These are phyloP conservation scores for Sisyra terminalis DNA, from an alignment of 2,888 invertebrate species.

Conservation along the genomic window DNA sequence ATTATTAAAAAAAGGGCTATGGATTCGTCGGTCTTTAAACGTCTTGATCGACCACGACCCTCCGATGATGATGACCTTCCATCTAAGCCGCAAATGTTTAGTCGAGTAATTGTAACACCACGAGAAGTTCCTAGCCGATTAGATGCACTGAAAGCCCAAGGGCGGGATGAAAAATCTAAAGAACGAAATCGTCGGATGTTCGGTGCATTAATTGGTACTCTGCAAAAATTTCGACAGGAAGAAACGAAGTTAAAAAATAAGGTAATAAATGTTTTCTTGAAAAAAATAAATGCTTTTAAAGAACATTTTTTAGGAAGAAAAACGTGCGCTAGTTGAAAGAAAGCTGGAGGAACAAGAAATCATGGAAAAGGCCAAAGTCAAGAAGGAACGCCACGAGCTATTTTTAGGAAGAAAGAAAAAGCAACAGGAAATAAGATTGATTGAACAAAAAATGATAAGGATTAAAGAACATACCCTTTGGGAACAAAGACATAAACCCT, in stretches of 20 bases:
- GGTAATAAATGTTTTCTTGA: conserved; percentile 25
- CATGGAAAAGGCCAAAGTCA: conserved; percentile 70
- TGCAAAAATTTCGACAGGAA: conserved; percentile 90
- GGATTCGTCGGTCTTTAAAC: conserved; percentile 24
- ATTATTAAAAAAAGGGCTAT: conserved; percentile 19
- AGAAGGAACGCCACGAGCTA: conserved; percentile 65
- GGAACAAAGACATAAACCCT: conserved; percentile 61
- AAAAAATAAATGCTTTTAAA: neutral
- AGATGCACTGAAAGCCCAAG: conserved; percentile 67
- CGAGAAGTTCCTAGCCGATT: conserved; percentile 74
- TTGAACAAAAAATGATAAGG: conserved; percentile 81
- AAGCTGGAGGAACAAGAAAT: conserved; percentile 86
- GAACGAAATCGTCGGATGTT: conserved; percentile 89
- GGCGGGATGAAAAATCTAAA: conserved; percentile 62
- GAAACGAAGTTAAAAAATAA: conserved; percentile 79
- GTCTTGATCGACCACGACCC: conserved; percentile 29
- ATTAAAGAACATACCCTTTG: conserved; percentile 79
- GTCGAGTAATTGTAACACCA: conserved; percentile 60
- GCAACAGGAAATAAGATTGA: conserved; percentile 70
- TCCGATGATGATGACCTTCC: conserved; percentile 32
- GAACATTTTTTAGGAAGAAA: conserved; percentile 44
- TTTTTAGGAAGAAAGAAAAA: conserved; percentile 75
- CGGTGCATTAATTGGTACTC: conserved; percentile 83
- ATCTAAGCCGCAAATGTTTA: conserved; percentile 45
- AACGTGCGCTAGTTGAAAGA: conserved; percentile 73